Percentiles rank a stretch among this genome's conserved stretches.
Evolutionary conservation across 2,113 vertebrate species (phyloP).

Genomic region (Melospiza melodia): DNA sequence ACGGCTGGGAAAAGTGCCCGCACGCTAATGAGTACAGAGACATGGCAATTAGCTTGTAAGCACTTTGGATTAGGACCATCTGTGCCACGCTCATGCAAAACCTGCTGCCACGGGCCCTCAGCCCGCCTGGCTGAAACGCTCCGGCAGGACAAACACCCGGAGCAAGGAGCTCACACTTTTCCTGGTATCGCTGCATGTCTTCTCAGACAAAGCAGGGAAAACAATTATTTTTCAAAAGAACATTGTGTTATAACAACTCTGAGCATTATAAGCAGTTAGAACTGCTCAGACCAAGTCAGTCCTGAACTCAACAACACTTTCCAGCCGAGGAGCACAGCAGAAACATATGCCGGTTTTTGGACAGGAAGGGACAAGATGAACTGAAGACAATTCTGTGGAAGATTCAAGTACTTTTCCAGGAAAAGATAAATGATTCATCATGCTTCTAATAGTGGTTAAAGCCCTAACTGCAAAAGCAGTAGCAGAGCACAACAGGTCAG

Average conservation of each 20-base stretch:
- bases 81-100: background rate
- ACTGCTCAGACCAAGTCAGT: background rate
- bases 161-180: background rate
- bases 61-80: conserved; percentile 13
- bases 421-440: conserved; percentile 45
- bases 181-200: background rate
- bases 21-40: background rate
- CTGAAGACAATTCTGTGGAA: conserved; percentile 1
- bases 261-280: background rate
- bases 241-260: conserved; percentile 9
- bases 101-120: background rate
- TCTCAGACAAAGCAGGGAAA: background rate
- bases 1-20: background rate
- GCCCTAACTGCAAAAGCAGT: background rate
- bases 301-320: background rate
- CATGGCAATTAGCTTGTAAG: conserved; percentile 9
- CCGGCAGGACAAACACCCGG: background rate
- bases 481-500: background rate
- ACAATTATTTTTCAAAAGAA: background rate
- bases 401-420: conserved; percentile 28
- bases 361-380: conserved; percentile 6
- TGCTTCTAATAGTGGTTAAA: background rate
- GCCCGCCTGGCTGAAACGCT: background rate
- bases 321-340: background rate
- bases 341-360: background rate